phyloP scores from a whole-genome alignment of 2,888 invertebrate genomes.

The Crematogaster levior region DNA sequence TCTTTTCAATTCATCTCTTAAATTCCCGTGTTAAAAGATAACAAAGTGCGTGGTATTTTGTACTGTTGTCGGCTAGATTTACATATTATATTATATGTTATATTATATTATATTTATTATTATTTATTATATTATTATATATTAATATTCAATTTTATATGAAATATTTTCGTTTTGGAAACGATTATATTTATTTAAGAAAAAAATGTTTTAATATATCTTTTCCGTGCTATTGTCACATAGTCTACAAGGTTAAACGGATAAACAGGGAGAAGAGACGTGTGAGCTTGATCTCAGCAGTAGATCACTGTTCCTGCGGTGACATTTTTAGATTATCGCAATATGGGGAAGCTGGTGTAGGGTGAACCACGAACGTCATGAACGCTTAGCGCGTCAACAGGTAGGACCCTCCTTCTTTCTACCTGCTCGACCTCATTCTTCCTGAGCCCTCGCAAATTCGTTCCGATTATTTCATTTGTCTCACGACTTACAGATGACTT shows the following conservation, averaged over 20 bases:
- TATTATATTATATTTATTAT: too few relatives aligned
- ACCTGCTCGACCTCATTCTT: slow-evolving; percentile 60
- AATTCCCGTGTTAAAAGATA: too few relatives aligned
- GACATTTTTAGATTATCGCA: slow-evolving; percentile 62
- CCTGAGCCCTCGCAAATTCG: slow-evolving; percentile 39
- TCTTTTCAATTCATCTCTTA: too few relatives aligned
- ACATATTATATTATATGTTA: too few relatives aligned
- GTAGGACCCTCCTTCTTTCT: slow-evolving; percentile 61
- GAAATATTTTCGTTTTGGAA: not conserved
- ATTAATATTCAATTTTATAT: too few relatives aligned
- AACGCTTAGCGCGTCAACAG: slow-evolving; percentile 67
- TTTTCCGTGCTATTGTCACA: not conserved
- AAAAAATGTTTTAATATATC: not conserved
- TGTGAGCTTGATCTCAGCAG: slow-evolving; percentile 1
- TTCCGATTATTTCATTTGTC: slow-evolving; percentile 51
- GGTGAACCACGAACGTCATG: slow-evolving; percentile 56
- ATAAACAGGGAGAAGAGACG: not conserved
- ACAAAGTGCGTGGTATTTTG: too few relatives aligned
- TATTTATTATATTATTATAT: too few relatives aligned
- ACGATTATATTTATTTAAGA: not conserved
- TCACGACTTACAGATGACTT: slow-evolving; percentile 19
- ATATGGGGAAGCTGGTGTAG: slow-evolving; percentile 47
- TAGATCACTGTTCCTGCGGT: slow-evolving; percentile 22
- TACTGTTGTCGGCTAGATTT: too few relatives aligned
- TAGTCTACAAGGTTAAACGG: not conserved